phyloP scores from a whole-genome alignment of 1,140 invertebrate genomes.

The Caerostris darwini region DNA sequence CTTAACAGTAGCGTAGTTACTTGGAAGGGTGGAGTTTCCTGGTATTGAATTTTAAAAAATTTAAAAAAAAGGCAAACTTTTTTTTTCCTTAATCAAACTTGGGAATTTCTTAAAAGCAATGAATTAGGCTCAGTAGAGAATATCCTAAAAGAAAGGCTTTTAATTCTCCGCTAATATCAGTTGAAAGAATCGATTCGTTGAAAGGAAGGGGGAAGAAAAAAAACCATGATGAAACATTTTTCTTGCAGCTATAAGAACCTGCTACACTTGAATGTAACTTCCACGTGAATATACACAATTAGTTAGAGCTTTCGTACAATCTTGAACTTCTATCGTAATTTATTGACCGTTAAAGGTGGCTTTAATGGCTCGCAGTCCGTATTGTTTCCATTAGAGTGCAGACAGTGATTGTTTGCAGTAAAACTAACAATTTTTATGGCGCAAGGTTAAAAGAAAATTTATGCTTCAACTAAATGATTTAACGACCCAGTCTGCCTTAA shows the following conservation, averaged over 20 bases:
- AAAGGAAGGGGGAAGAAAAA: no score
- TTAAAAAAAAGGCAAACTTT: no score
- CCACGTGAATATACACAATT: constrained; percentile 21
- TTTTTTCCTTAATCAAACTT: no score
- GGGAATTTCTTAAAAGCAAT: no score
- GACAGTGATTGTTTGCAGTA: constrained; percentile 48
- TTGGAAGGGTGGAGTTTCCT: no score
- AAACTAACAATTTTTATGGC: constrained; percentile 39
- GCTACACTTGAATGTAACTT: not conserved
- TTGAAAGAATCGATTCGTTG: no score
- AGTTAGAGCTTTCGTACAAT: constrained; percentile 12
- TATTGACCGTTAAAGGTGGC: constrained; percentile 62
- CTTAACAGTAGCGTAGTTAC: no score
- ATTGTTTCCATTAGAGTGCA: constrained; percentile 46
- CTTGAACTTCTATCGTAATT: constrained; percentile 56
- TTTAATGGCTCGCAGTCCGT: constrained; percentile 10
- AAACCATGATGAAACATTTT: no score
- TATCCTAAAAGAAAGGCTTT: no score
- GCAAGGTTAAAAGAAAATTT: constrained; percentile 61
- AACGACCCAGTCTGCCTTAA: not conserved
- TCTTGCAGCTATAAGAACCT: not conserved
- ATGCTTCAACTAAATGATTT: constrained; percentile 41
- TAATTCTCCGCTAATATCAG: no score
- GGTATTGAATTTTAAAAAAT: no score
- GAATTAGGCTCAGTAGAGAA: no score